Base-by-base conservation (phyloP, 2,113 vertebrate genomes). In the Morone chrysops region DNA sequence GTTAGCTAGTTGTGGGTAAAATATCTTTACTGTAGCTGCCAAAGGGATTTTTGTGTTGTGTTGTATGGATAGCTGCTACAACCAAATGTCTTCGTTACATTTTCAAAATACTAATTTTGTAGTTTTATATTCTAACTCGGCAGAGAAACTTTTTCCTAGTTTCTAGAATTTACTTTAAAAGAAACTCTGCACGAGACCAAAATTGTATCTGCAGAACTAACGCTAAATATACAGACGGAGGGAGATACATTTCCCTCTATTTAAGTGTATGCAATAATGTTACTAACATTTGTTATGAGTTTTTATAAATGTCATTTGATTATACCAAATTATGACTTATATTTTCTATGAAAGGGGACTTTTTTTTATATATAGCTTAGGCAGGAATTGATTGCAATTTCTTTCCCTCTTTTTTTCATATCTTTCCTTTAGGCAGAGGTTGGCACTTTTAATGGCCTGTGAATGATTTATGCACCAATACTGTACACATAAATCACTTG, bases 1-100 rank as follows among this genome's bases (percentile, higher is more conserved):
- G 57, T 82, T 83, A 87, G 86, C 70, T 87, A 57, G 45, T 22
- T 66, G 22, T 82, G 67, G 84, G 65, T 85, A 22, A 70, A 65
- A 43, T 76, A 53, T 80, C 69, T 67, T 84, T 31, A 67, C 6
- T 74, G 65, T 89, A 84, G 83, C 89, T 87, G 70, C 86, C 85
- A 86, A 87, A 90, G 81, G 50, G 83, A 63, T 85, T 85, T 74
- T 8, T 86, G 5, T 81, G n/a, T 68, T 78, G 25, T 82, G 41
- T 16, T 71, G 13, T 85, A 8, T 84, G 43, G 89, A 63, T 87
- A 84, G 91, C 86, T 92, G 85, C 83, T 93, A 84, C 80, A 88
- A 80, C 78, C 50, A 90, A 84, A 87, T 84, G 81, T 88, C 43
- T 78, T 78, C n/a, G 86, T 90, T 81, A 78, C 70, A 70, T 88